Base-by-base conservation (phyloP, 2,888 invertebrate species). In the Ferrisia virgata region DNA sequence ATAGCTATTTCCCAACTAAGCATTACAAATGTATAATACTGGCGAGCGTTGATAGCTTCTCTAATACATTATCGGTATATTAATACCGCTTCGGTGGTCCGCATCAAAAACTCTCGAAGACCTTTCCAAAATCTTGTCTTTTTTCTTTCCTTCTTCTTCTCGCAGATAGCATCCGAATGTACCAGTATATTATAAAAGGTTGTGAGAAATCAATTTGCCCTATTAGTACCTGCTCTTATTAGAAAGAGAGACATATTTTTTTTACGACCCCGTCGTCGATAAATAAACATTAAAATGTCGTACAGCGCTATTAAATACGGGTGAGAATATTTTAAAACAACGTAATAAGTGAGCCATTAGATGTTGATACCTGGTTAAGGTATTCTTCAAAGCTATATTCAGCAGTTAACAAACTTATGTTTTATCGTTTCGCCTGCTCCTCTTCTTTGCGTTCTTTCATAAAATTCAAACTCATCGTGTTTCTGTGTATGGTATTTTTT, bases 131-230 rank as follows among this genome's bases (percentile, higher is more conserved):
- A 83, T 47, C 83, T 43, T 40, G 72, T 83, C 39, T 69, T 36
- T 47, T 47, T 43, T 76, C 15, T 80, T 36, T 28, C 15, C 28
- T 80, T 5, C 53, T 15, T 15, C 8, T 80, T 47, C 43, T 8
- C 15, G 28, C 25, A 39, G 82, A 82, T 58, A 81, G n/a, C 58
- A 22, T 39, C 64, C 53, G 64, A 82, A 39, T n/a, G n/a, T n/a
- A n/a, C n/a, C n/a, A 39, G 72, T 69, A 36, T 82, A 76, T 76
- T 76, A 43, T 76, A 76, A 83, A 83, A 83, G 76, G 83, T 83
- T 83, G 83, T 83, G 83, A 83, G 83, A 83, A 83, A 83, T 83
- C 83, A 83, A 83, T 83, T 83, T 83, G 83, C 83, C 83, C 72
- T 83, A 83, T 83, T 83, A 83, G 83, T 83, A 83, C 76, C 83